Evolutionary conservation across 2,797 vertebrate species (phyloP).

Genomic region (Micrastur ruficollis): DNA sequence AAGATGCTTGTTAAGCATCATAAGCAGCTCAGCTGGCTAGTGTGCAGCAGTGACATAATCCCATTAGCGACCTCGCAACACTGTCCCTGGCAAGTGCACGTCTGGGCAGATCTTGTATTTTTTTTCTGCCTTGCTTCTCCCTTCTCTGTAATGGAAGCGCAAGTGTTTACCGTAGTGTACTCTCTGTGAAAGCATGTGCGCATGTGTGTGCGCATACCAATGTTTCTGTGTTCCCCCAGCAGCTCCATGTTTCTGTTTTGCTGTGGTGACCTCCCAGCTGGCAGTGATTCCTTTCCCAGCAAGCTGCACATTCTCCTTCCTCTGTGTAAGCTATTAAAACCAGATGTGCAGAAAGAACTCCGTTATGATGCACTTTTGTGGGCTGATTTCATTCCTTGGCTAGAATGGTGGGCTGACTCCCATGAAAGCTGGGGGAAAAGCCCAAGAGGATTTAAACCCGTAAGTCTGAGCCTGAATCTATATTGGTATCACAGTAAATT

Average conservation of each 20-base stretch:
- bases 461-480: neutral
- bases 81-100: neutral
- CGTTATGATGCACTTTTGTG: neutral
- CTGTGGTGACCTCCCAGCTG: slow-evolving; percentile 8
- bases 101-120: neutral
- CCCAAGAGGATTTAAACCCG: neutral
- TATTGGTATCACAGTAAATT: neutral
- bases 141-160: neutral
- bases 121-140: neutral
- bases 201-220: neutral
- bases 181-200: neutral
- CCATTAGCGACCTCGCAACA: accelerated
- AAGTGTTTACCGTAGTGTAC: neutral
- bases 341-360: slow-evolving; percentile 13
- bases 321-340: neutral
- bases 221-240: neutral
- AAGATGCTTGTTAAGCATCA: neutral
- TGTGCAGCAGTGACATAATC: neutral
- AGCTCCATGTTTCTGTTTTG: neutral
- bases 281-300: slow-evolving; percentile 8
- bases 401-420: neutral
- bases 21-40: neutral
- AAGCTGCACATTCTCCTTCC: neutral
- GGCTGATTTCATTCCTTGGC: neutral
- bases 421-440: neutral